A percentile compares a stretch with the other conserved stretches of the same genome.
Conservation (phyloP, 1,140 invertebrate genomes). For the Drosophila sp. region DNA sequence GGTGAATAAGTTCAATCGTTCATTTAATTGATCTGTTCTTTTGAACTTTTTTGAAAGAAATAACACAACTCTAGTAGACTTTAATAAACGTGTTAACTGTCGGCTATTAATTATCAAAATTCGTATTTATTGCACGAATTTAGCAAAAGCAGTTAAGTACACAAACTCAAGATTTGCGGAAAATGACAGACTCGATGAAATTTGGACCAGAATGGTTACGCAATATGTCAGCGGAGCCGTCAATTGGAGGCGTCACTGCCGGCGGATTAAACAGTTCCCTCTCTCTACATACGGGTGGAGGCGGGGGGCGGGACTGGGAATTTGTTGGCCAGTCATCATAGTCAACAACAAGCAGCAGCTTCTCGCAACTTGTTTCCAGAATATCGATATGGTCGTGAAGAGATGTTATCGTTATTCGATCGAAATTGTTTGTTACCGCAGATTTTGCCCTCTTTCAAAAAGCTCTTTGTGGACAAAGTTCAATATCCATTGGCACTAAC, state of each 20-base stretch:
- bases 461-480: constrained; percentile 90
- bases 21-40: no score
- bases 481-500: constrained; percentile 91
- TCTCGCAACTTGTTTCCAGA: constrained; percentile 77
- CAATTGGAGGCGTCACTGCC: constrained; percentile 53
- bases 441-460: constrained; percentile 87
- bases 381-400: constrained; percentile 91
- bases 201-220: constrained; percentile 91
- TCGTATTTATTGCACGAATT: constrained; percentile 11
- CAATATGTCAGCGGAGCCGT: constrained; percentile 86
- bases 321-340: constrained; percentile 13
- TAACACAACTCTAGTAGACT: no score
- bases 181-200: constrained; percentile 90
- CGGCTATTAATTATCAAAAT: neutral
- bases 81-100: neutral
- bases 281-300: constrained; percentile 36
- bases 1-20: no score
- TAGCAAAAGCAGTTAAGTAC: constrained; percentile 33
- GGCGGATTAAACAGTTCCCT: constrained; percentile 83
- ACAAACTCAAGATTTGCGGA: constrained; percentile 44
- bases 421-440: constrained; percentile 88
- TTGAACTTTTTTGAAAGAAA: no score
- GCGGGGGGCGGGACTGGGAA: neutral
- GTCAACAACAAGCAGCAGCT: constrained; percentile 8
- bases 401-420: constrained; percentile 94